Conservation (phyloP, 1,140 invertebrate genomes). For the Phthorimaea operculella region DNA sequence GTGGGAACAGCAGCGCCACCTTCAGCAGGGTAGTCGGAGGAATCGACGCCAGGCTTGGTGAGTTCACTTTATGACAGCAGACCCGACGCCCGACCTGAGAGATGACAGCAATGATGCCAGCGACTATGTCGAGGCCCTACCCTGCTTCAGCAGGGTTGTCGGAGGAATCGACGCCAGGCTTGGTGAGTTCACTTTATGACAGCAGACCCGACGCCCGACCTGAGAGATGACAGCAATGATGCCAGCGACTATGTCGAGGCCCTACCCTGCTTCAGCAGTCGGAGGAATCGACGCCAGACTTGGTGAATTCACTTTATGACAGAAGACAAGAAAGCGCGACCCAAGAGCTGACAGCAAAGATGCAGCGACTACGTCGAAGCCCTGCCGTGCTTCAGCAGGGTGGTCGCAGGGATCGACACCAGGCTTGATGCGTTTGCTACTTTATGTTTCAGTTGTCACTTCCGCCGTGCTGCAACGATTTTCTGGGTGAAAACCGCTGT, state of each 20-base stretch:
- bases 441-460: too few relatives aligned
- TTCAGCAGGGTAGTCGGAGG: conserved; percentile 45
- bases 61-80: conserved; percentile 4
- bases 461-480: too few relatives aligned
- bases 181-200: conserved; percentile 24
- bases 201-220: background rate
- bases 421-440: conserved; percentile 36
- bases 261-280: conserved; percentile 37
- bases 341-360: background rate
- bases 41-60: conserved; percentile 47
- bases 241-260: conserved; percentile 19
- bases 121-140: conserved; percentile 27
- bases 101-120: background rate
- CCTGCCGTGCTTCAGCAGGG: conserved; percentile 35
- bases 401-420: conserved; percentile 44
- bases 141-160: conserved; percentile 38
- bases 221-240: background rate
- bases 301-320: conserved; percentile 24
- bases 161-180: conserved; percentile 46
- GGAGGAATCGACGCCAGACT: conserved; percentile 44
- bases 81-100: background rate
- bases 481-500: too few relatives aligned
- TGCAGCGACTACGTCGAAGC: conserved; percentile 19
- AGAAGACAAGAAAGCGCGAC: background rate
- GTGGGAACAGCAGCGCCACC: conserved; percentile 38